A percentile compares a stretch with the other conserved stretches of the same genome.
Conservation (phyloP, 2,113 vertebrate genomes). For the Chrysochloris asiatica region DNA sequence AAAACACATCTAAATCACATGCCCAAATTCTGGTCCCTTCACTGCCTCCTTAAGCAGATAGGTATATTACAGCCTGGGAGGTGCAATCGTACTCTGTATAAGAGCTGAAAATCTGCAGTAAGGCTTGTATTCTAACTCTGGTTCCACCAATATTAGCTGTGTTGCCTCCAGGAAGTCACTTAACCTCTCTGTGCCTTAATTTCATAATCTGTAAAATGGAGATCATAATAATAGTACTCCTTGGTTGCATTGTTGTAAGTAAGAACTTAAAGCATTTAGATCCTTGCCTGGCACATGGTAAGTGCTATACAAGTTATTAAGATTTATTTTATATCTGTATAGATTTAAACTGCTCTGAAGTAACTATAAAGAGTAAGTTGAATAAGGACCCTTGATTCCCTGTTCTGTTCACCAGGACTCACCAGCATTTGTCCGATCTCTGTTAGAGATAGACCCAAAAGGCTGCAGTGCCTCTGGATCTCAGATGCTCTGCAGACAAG, state of each 20-base stretch:
- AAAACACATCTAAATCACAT: neutral
- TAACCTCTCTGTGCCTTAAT: constrained; percentile 5
- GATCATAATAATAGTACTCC: neutral
- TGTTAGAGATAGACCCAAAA: neutral
- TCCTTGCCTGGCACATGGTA: neutral
- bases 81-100: neutral
- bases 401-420: neutral
- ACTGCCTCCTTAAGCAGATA: neutral
- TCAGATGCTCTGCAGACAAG: neutral
- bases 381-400: neutral
- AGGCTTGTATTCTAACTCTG: neutral
- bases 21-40: neutral
- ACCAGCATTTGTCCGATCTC: neutral
- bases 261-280: neutral
- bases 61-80: neutral
- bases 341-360: neutral
- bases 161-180: neutral
- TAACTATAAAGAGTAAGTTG: neutral
- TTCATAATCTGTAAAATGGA: neutral
- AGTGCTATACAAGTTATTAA: neutral
- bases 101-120: neutral
- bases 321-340: neutral
- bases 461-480: too few species aligned
- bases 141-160: neutral
- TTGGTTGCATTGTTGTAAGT: neutral